phyloP scores from a whole-genome alignment of 2,888 invertebrate species.

The Notocelia uddmanniana region DNA sequence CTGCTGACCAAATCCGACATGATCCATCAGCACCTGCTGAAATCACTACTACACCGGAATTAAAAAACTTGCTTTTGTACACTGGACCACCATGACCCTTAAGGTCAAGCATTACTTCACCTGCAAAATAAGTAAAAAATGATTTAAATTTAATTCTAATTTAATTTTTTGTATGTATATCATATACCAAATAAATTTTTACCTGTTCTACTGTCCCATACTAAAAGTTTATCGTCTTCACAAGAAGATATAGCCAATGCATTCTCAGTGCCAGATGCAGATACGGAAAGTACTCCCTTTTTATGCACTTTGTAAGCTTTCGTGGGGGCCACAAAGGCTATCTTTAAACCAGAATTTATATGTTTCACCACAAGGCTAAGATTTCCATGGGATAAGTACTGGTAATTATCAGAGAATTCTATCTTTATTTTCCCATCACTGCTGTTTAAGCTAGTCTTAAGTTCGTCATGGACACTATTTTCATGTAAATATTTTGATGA shows the following conservation, averaged over 20 bases:
- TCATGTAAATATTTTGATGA: conserved; percentile 77
- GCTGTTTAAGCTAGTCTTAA: conserved; percentile 65
- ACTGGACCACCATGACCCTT: conserved; percentile 89
- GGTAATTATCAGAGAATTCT: conserved; percentile 70
- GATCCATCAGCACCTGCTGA: conserved; percentile 89
- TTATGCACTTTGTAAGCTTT: conserved; percentile 77
- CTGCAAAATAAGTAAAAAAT: conserved; percentile 57
- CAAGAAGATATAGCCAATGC: conserved; percentile 88
- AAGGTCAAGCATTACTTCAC: conserved; percentile 77
- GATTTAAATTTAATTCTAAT: neutral
- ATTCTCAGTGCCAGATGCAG: conserved; percentile 85
- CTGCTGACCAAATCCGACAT: conserved; percentile 89
- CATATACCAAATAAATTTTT: conserved; percentile 49
- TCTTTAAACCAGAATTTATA: conserved; percentile 70
- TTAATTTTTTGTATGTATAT: neutral
- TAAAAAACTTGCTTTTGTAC: conserved; percentile 89
- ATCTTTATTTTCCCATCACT: conserved; percentile 76
- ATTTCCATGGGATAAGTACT: conserved; percentile 72
- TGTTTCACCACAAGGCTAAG: conserved; percentile 79
- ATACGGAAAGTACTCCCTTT: conserved; percentile 85
- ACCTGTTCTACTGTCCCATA: conserved; percentile 89
- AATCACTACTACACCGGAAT: conserved; percentile 89
- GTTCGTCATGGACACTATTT: conserved; percentile 72
- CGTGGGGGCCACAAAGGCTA: conserved; percentile 83
- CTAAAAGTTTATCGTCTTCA: conserved; percentile 83